A percentile compares a stretch with the other conserved stretches of the same genome.
Conservation (phyloP, 2,888 invertebrate genomes). For the Liodrosophila aerea region DNA sequence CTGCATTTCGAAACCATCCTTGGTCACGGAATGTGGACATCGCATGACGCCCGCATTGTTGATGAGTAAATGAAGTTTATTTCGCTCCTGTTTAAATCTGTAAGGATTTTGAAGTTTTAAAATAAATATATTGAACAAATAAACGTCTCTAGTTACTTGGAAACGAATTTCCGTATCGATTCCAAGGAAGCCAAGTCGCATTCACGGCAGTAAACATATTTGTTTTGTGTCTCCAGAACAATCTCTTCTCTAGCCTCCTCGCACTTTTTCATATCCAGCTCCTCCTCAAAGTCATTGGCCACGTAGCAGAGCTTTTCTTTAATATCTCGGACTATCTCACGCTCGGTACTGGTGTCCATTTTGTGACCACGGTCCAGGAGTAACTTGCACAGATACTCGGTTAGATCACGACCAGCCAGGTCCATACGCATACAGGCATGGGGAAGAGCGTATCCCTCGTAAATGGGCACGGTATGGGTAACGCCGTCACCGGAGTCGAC, state of each 20-base stretch:
- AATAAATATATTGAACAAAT: too few species aligned
- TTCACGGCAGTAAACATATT: constrained; percentile 86
- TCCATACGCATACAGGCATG: constrained; percentile 55
- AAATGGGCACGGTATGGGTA: constrained; percentile 62
- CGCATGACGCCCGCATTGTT: constrained; percentile 81
- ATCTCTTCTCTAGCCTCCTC: constrained; percentile 88
- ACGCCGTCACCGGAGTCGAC: constrained; percentile 65
- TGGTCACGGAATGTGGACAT: constrained; percentile 84
- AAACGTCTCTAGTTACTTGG: background rate
- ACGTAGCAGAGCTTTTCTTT: constrained; percentile 87
- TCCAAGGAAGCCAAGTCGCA: constrained; percentile 83
- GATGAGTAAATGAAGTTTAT: constrained; percentile 86
- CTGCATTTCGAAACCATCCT: constrained; percentile 80
- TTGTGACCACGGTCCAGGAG: constrained; percentile 51
- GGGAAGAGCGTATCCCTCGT: too few species aligned
- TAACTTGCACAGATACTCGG: constrained; percentile 48
- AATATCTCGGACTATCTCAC: constrained; percentile 88
- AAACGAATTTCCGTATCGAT: constrained; percentile 82
- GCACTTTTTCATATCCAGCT: constrained; percentile 87
- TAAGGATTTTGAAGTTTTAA: too few species aligned
- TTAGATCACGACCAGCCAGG: constrained; percentile 57
- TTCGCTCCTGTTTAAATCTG: constrained; percentile 81
- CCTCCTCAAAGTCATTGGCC: constrained; percentile 59
- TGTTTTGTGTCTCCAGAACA: constrained; percentile 88
- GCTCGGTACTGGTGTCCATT: too few species aligned